These are phyloP conservation scores for Caenorhabditis sulstoni DNA, from an alignment of 2,888 invertebrate species.

Conservation along the genomic window DNA sequence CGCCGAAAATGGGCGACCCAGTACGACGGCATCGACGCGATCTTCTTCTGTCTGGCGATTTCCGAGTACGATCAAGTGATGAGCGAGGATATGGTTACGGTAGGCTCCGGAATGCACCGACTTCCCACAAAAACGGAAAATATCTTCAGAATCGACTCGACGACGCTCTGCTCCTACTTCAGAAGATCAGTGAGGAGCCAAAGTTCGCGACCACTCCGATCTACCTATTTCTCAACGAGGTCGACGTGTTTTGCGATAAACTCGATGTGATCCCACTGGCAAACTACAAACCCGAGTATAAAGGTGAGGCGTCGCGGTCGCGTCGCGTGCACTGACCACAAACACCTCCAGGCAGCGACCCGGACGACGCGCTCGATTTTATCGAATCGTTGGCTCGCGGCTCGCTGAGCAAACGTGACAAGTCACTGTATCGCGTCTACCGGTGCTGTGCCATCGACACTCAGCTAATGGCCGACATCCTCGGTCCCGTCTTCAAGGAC, in stretches of 20 bases:
- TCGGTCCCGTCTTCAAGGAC: conserved; percentile 65
- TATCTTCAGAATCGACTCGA: conserved; percentile 69
- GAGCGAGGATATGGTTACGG: conserved; percentile 66
- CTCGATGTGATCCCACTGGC: conserved; percentile 63
- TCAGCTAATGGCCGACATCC: conserved; percentile 60
- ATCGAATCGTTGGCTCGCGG: conserved; percentile 60
- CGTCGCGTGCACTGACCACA: too few relatives aligned
- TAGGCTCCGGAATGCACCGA: conserved; percentile 5
- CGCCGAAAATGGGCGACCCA: conserved; percentile 72
- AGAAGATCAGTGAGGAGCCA: conserved; percentile 65
- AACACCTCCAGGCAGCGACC: conserved; percentile 67
- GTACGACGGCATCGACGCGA: conserved; percentile 76
- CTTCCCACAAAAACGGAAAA: not conserved
- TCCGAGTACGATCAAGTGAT: conserved; percentile 75
- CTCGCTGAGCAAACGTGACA: conserved; percentile 49
- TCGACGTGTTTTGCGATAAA: conserved; percentile 75
- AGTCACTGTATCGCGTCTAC: conserved; percentile 56
- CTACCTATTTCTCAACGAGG: conserved; percentile 74
- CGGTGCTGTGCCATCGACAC: conserved; percentile 68
- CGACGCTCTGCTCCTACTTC: conserved; percentile 68
- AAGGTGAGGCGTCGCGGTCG: conserved; percentile 56
- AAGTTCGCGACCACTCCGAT: conserved; percentile 70
- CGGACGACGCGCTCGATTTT: conserved; percentile 72
- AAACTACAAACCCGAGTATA: conserved; percentile 63
- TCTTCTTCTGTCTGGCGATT: conserved; percentile 76